Conservation (phyloP, 1,140 invertebrate genomes). For the Drosophila tsacasi region DNA sequence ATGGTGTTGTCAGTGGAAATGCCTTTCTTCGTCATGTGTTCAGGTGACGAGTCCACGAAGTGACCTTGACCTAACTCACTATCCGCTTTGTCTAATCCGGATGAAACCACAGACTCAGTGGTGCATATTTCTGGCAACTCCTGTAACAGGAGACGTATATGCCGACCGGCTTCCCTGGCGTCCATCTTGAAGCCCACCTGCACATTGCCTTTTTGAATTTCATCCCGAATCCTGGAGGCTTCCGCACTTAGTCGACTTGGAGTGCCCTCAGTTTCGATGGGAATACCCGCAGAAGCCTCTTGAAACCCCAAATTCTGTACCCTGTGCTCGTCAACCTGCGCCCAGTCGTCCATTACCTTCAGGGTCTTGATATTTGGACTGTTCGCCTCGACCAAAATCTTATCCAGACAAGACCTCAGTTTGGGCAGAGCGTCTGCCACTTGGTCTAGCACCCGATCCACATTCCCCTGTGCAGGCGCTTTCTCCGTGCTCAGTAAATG, state of each 20-base stretch:
- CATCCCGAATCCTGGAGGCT: conserved; percentile 8
- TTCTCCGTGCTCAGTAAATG: conserved; percentile 40
- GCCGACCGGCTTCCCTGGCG: conserved; percentile 4
- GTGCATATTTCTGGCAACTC: not conserved
- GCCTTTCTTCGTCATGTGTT: not conserved
- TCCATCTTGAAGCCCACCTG: conserved; percentile 36
- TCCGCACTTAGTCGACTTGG: conserved; percentile 6
- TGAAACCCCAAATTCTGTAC: not conserved
- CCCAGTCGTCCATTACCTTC: conserved; percentile 27
- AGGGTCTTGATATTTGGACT: conserved; percentile 1
- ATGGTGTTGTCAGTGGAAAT: not conserved
- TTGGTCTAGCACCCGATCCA: conserved; percentile 12
- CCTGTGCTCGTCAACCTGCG: conserved; percentile 12
- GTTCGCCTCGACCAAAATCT: not conserved
- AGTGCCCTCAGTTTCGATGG: not conserved
- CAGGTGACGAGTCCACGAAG: not conserved
- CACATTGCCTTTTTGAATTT: conserved; percentile 26
- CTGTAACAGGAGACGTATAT: conserved; percentile 16
- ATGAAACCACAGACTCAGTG: not conserved
- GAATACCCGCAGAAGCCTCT: not conserved
- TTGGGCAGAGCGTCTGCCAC: conserved; percentile 25
- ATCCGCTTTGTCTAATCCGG: not conserved
- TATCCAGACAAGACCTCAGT: conserved; percentile 10
- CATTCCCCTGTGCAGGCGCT: not conserved
- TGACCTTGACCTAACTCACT: not conserved